These are phyloP conservation scores for Nyleta sp. DNA, from an alignment of 2,888 invertebrate species.

Conservation along the genomic window DNA sequence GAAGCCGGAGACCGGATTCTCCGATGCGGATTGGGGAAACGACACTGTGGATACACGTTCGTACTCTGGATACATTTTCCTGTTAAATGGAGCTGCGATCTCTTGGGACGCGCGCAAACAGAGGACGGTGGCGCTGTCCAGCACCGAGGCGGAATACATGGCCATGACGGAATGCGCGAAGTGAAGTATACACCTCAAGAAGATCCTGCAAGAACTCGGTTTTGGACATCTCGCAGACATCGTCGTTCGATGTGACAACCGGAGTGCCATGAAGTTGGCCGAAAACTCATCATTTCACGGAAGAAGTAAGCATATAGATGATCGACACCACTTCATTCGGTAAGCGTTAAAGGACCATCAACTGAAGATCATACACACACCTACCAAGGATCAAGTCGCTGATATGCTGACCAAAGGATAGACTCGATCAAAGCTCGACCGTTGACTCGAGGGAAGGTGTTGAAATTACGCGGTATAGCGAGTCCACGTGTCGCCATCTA, in stretches of 20 bases:
- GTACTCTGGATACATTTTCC: neutral
- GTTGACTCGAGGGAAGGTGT: conserved; percentile 35
- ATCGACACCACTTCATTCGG: conserved; percentile 5
- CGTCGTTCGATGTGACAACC: too few species aligned
- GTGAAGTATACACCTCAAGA: neutral
- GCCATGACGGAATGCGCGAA: neutral
- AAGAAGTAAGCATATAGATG: conserved; percentile 16
- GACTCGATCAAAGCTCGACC: neutral
- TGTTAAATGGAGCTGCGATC: neutral
- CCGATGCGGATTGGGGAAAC: conserved; percentile 17
- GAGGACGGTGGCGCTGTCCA: neutral
- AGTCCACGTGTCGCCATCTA: too few species aligned
- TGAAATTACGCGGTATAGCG: neutral
- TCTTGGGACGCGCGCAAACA: neutral
- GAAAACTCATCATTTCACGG: conserved; percentile 19
- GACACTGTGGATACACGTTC: neutral
- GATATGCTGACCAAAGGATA: conserved; percentile 28
- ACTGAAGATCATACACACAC: neutral
- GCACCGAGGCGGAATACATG: neutral
- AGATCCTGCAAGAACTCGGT: neutral
- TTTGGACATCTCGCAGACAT: too few species aligned
- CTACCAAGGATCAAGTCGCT: conserved; percentile 14
- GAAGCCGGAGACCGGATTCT: neutral
- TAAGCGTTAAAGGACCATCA: neutral
- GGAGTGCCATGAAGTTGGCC: neutral